phyloP scores from a whole-genome alignment of 2,888 invertebrate genomes.

The Syrphus vitripennis region DNA sequence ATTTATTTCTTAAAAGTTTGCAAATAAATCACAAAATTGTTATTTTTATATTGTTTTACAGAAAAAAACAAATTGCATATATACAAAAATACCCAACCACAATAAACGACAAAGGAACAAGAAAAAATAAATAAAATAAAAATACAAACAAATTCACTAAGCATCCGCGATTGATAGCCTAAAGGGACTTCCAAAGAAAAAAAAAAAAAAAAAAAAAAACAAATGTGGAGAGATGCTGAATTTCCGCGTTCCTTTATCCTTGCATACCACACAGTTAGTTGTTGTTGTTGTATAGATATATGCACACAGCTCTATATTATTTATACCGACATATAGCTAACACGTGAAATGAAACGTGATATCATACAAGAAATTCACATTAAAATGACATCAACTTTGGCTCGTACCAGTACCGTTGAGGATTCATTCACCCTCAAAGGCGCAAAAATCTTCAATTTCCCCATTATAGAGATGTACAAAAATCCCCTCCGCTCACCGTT shows the following conservation, averaged over 20 bases:
- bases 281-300: neutral
- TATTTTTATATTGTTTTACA: neutral
- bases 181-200: conserved; percentile 42
- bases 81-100: neutral
- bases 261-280: neutral
- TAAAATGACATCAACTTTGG: conserved; percentile 59
- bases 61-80: neutral
- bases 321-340: neutral
- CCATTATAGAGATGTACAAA: neutral
- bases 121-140: neutral
- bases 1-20: neutral
- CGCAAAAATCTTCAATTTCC: conserved; percentile 35
- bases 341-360: conserved; percentile 54
- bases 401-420: conserved; percentile 57
- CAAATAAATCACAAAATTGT: neutral
- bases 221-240: conserved; percentile 9
- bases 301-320: neutral
- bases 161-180: conserved; percentile 40
- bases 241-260: conserved; percentile 62
- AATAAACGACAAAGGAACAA: neutral
- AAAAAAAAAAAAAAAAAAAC: no score
- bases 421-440: conserved; percentile 63
- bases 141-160: conserved; percentile 27
- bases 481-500: neutral
- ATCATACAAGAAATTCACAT: conserved; percentile 64